Evolutionary conservation across 2,797 vertebrate genomes (phyloP).

Genomic region (Gadopsis marmoratus): DNA sequence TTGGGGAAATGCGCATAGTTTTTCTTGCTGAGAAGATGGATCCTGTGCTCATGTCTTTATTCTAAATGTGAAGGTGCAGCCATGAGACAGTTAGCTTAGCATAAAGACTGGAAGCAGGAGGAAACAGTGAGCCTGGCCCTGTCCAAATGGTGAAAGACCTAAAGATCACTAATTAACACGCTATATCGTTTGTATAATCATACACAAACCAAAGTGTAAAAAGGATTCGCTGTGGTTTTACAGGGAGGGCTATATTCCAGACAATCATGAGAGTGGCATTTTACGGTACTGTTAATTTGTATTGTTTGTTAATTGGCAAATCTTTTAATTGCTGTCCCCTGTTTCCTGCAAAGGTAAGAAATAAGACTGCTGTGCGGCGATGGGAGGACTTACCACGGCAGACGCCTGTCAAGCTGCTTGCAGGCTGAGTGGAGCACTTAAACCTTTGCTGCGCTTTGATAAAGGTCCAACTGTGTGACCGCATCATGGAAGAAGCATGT

Average conservation of each 20-base stretch:
- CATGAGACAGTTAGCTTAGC: background rate
- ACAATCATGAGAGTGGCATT: background rate
- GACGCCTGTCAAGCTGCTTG: slow-evolving; percentile 11
- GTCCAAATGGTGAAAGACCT: background rate
- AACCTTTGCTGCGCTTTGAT: slow-evolving; percentile 24
- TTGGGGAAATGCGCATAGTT: background rate
- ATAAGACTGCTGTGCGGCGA: slow-evolving; percentile 28
- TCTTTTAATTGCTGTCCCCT: background rate
- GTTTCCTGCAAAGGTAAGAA: slow-evolving; percentile 75
- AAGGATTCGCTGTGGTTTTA: background rate
- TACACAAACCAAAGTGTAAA: background rate
- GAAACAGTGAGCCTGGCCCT: background rate
- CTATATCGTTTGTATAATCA: background rate
- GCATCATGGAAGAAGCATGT: slow-evolving; percentile 14
- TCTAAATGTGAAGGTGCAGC: background rate
- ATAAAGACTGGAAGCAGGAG: background rate
- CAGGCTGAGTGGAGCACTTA: slow-evolving; percentile 32
- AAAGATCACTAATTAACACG: background rate
- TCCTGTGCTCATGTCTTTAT: background rate
- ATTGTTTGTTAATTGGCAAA: background rate
- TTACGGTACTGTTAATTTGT: background rate
- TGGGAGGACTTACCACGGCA: slow-evolving; percentile 5
- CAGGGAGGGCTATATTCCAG: background rate
- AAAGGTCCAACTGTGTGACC: slow-evolving; percentile 20
- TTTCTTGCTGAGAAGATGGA: background rate